Percentiles rank a stretch among this genome's conserved stretches.
Conservation (phyloP, 2,888 invertebrate species). For the Chrysina gloriosa region DNA sequence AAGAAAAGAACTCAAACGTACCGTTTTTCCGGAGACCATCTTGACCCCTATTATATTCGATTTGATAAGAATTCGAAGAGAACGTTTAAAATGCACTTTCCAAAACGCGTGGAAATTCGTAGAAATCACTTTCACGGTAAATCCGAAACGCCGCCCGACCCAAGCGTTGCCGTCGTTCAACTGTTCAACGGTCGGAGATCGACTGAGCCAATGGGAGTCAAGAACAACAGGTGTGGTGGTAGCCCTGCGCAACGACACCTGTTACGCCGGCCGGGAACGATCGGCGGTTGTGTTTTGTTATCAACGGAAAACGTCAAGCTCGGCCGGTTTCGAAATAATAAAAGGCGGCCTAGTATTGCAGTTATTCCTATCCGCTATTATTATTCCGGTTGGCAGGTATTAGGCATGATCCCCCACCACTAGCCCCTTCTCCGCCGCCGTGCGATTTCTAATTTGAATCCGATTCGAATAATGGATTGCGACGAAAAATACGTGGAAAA, state of each 20-base stretch:
- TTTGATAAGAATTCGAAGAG: neutral
- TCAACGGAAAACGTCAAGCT: neutral
- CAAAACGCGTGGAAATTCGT: no score
- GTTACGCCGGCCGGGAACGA: conserved; percentile 20
- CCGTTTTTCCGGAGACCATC: conserved; percentile 52
- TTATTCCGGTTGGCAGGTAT: no score
- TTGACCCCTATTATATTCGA: conserved; percentile 9
- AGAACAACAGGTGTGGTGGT: conserved; percentile 30
- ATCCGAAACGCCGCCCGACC: neutral
- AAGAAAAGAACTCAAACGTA: conserved; percentile 46
- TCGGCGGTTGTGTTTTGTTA: neutral
- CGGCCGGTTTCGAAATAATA: conserved; percentile 3
- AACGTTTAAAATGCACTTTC: no score
- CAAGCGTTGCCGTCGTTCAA: neutral
- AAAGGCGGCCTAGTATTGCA: no score
- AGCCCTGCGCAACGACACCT: conserved; percentile 31
- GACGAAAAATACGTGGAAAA: no score
- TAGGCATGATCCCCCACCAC: no score
- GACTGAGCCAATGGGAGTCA: conserved; percentile 29
- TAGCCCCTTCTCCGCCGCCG: no score
- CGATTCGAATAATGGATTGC: no score
- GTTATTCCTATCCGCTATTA: no score
- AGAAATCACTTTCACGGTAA: conserved; percentile 1
- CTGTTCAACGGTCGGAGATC: conserved; percentile 27
- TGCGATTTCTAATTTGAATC: no score